Base-by-base conservation (phyloP, 92 coral and sea anemone genomes). In the Heliopora coerulea region DNA sequence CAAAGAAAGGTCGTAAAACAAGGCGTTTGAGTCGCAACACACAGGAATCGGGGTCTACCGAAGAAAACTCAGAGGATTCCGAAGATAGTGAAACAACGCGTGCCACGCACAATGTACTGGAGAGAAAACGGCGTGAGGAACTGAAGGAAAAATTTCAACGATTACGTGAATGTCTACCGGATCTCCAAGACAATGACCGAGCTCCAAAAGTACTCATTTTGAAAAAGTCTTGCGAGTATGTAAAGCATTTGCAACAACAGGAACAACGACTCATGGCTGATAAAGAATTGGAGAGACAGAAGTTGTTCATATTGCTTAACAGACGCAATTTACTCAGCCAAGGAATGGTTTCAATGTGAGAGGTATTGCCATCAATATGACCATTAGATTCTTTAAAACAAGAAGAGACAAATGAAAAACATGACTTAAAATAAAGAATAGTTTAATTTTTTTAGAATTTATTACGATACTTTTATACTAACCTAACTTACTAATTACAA, bases 11-110 rank as follows among this genome's bases (percentile, higher is more conserved):
- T 46, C 88, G 99, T 49, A 95, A 88, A 73, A 56, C 90, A 7
- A 61, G 97, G 61, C 78, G 96, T 1, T 72, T 91, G 7, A 95
- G 95, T 59, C 82, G 96, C 69, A 84, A 88, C n/a, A 87, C 90
- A 10, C 88, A 73, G 25, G 75, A 88, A 1, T 88, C 65, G 76
- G 95, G 86, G 31, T 60, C 89, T 41, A 60, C 80, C 19, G 82
- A 85, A 3, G 80, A 74, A 56, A 92, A 87, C 63, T 86, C 85
- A 62, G 99, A 91, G 15, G 99, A 95, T 79, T 90, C 99, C 6
- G 99, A 95, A 49, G 99, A 95, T 61, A 86, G 89, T 61, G 99
- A 95, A 70, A 90, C 88, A 39, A 95, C 97, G 52, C 95, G 99
- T 15, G 99, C 99, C 3, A 95, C 99, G 1, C 99, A 95, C 37